Percentiles rank a stretch among this genome's conserved stretches.
Conservation (phyloP, 2,888 invertebrate species). For the Ischnus inquisitorius region DNA sequence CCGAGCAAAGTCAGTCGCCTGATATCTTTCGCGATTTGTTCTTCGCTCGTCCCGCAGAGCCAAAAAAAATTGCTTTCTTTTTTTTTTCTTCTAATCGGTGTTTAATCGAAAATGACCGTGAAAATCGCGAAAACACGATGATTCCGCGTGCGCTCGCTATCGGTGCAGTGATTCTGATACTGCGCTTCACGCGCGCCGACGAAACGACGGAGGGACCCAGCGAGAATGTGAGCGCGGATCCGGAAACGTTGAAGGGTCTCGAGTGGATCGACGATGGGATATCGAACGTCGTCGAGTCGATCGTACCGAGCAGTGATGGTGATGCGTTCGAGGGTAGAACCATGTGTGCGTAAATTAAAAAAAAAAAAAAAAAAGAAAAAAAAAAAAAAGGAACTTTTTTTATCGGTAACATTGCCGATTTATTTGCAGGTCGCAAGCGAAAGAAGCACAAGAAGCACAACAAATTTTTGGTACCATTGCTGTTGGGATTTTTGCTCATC, state of each 20-base stretch:
- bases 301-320: constrained; percentile 68
- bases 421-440: constrained; percentile 80
- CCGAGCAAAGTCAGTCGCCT: constrained; percentile 77
- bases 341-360: constrained; percentile 62
- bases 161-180: constrained; percentile 73
- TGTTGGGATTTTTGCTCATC: constrained; percentile 89
- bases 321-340: constrained; percentile 61
- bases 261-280: constrained; percentile 76
- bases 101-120: background rate
- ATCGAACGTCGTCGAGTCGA: constrained; percentile 72
- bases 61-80: no score
- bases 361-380: constrained; percentile 38
- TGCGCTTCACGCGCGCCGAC: constrained; percentile 71
- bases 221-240: constrained; percentile 46
- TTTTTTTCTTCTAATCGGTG: background rate
- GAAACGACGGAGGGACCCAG: constrained; percentile 69
- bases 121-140: constrained; percentile 72
- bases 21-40: constrained; percentile 74
- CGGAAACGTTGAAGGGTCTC: constrained; percentile 55
- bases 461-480: constrained; percentile 88
- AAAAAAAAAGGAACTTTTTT: constrained; percentile 4
- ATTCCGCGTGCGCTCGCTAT: constrained; percentile 65
- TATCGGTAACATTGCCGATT: background rate
- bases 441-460: constrained; percentile 85
- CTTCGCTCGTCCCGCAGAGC: constrained; percentile 29